phyloP scores from a whole-genome alignment of 2,113 vertebrate genomes.

The Cottus gobio region DNA sequence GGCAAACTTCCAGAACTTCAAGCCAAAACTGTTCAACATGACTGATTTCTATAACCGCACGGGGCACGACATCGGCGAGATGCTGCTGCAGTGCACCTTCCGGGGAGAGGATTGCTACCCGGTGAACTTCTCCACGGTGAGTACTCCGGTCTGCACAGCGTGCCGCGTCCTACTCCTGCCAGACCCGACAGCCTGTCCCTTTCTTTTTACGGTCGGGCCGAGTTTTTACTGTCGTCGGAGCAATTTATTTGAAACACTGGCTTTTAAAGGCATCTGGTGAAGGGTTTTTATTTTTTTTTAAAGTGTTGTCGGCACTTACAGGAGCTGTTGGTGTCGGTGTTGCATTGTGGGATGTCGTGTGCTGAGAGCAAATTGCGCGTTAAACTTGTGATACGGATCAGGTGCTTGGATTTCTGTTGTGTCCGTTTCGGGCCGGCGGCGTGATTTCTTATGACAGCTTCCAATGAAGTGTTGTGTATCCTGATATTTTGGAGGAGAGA shows the following conservation, averaged over 20 bases:
- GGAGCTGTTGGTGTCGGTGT: neutral
- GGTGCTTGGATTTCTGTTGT: neutral
- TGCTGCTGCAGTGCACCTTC: slow-evolving; percentile 91
- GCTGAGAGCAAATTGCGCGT: neutral
- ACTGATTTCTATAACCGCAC: slow-evolving; percentile 92
- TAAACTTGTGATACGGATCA: slow-evolving; percentile 3
- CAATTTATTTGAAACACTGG: slow-evolving; percentile 13
- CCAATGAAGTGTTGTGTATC: neutral
- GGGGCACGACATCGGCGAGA: slow-evolving; percentile 89
- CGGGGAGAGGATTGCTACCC: slow-evolving; percentile 84
- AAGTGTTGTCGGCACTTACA: neutral
- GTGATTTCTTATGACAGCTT: slow-evolving; percentile 16
- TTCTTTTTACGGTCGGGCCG: slow-evolving; percentile 16
- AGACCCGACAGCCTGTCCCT: slow-evolving; percentile 8
- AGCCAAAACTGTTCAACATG: slow-evolving; percentile 91
- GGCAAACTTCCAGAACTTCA: slow-evolving; percentile 90
- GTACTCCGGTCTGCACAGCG: slow-evolving; percentile 59
- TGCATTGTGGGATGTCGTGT: slow-evolving; percentile 18
- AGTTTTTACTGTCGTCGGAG: slow-evolving; percentile 23
- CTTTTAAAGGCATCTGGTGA: slow-evolving; percentile 20
- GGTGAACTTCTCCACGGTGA: slow-evolving; percentile 89
- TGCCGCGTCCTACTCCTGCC: slow-evolving; percentile 12
- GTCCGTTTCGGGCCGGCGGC: neutral
- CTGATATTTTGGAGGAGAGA: neutral
- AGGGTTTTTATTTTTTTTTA: too few species aligned